These are phyloP conservation scores for Amiota communis DNA, from an alignment of 2,888 invertebrate species.

Conservation along the genomic window DNA sequence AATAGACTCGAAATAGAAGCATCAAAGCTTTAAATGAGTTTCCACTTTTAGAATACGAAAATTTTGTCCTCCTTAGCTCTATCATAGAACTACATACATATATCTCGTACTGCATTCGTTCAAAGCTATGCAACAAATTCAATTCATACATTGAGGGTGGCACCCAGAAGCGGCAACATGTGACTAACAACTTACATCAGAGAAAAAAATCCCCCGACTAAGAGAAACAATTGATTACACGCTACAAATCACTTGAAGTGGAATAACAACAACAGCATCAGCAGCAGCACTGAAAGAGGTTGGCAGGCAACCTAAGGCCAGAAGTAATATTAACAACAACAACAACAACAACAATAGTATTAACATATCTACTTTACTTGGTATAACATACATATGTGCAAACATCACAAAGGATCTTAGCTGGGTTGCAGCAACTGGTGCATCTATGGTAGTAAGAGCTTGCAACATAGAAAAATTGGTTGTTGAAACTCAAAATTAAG, in stretches of 20 bases:
- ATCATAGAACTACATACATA: background rate
- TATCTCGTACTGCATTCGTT: background rate
- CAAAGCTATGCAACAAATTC: slow-evolving; percentile 16
- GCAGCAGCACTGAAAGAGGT: slow-evolving; percentile 7
- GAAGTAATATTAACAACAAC: background rate
- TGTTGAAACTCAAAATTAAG: slow-evolving; percentile 48
- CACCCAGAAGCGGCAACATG: slow-evolving; percentile 32
- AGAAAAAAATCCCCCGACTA: background rate
- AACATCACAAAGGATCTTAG: background rate
- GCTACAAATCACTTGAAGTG: slow-evolving; percentile 38
- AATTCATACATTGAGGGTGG: slow-evolving; percentile 38
- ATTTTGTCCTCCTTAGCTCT: no score
- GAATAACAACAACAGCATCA: background rate
- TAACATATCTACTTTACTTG: background rate
- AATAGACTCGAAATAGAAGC: no score
- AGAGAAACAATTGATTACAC: slow-evolving; percentile 33
- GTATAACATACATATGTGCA: slow-evolving; percentile 7
- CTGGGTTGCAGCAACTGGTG: background rate
- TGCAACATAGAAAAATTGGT: slow-evolving; percentile 38
- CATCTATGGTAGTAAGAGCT: slow-evolving; percentile 39
- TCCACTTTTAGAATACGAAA: no score
- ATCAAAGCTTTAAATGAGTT: no score
- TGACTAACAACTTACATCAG: slow-evolving; percentile 18
- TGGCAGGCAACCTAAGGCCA: slow-evolving; percentile 15
- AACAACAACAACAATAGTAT: slow-evolving; percentile 9